phyloP scores from a whole-genome alignment of 2,797 vertebrate genomes.

The Enteromius viviparus region DNA sequence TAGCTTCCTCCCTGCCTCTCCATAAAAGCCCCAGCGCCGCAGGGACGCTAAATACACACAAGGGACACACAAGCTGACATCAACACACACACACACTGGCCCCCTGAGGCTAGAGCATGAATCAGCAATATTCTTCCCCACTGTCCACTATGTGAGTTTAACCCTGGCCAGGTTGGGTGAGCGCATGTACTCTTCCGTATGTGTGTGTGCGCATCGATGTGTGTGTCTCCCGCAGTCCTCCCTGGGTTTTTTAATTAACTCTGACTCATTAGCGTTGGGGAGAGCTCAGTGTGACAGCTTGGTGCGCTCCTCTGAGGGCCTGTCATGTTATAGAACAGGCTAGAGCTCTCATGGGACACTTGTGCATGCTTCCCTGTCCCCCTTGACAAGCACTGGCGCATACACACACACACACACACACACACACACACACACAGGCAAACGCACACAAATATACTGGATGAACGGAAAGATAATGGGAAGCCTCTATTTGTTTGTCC shows the following conservation, averaged over 20 bases:
- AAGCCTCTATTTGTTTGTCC: conserved; percentile 50
- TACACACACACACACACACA: neutral
- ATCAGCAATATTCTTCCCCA: conserved; percentile 52
- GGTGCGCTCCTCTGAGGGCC: conserved; percentile 69
- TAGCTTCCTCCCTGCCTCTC: conserved; percentile 9
- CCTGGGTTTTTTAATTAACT: conserved; percentile 78
- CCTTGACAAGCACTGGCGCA: conserved; percentile 5
- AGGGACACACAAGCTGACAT: conserved; percentile 15
- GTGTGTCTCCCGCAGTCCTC: conserved; percentile 61
- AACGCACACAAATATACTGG: conserved; percentile 9
- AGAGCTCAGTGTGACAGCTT: conserved; percentile 77
- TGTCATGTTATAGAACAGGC: conserved; percentile 72
- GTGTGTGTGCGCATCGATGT: conserved; percentile 53
- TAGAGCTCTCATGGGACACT: conserved; percentile 65
- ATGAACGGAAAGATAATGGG: conserved; percentile 45
- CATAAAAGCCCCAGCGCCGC: conserved; percentile 50
- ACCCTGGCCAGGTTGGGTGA: conserved; percentile 36
- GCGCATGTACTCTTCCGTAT: conserved; percentile 48
- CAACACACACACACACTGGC: conserved; percentile 5
- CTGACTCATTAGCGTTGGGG: conserved; percentile 78
- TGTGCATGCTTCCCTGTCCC: conserved; percentile 53
- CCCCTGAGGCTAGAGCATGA: conserved; percentile 52
- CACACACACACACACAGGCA: conserved; percentile 20
- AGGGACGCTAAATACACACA: conserved; percentile 59
- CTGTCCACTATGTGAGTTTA: conserved; percentile 55